A percentile compares a stretch with the other conserved stretches of the same genome.
Conservation (phyloP, 2,888 invertebrate genomes). For the Harpalus rufipes region DNA sequence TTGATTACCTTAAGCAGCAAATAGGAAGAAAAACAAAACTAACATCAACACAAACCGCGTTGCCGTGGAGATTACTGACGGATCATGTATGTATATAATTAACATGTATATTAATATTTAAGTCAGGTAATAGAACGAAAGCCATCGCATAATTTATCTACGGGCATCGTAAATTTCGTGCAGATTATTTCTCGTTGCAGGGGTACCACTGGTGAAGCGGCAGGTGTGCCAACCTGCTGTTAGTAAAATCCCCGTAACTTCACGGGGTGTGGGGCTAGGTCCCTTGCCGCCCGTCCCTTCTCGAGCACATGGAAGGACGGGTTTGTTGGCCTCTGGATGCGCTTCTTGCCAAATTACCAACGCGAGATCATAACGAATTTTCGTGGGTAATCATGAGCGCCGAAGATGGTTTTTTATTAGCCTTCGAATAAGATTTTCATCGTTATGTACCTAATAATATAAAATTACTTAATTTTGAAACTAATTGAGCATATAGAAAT, state of each 20-base stretch:
- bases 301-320: constrained; percentile 38
- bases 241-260: constrained; percentile 53
- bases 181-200: constrained; percentile 62
- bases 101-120: constrained; percentile 66
- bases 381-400: constrained; percentile 39
- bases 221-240: constrained; percentile 64
- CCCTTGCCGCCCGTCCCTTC: constrained; percentile 45
- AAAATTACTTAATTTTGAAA: not conserved
- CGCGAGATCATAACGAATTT: constrained; percentile 53
- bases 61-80: constrained; percentile 3
- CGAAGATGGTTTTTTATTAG: constrained; percentile 22
- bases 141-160: constrained; percentile 60
- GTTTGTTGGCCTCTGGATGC: constrained; percentile 62
- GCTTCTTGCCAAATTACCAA: constrained; percentile 59
- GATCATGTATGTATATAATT: constrained; percentile 60
- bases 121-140: constrained; percentile 62
- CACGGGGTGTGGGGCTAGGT: constrained; percentile 36
- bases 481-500: not conserved
- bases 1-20: constrained; percentile 6
- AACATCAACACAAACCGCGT: constrained; percentile 49
- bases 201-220: constrained; percentile 41
- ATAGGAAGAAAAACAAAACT: constrained; percentile 32
- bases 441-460: not conserved
- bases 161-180: constrained; percentile 64
- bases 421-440: not conserved